A percentile compares a stretch with the other conserved stretches of the same genome.
Conservation (phyloP, 2,888 invertebrate species). For the Hermodice carunculata region DNA sequence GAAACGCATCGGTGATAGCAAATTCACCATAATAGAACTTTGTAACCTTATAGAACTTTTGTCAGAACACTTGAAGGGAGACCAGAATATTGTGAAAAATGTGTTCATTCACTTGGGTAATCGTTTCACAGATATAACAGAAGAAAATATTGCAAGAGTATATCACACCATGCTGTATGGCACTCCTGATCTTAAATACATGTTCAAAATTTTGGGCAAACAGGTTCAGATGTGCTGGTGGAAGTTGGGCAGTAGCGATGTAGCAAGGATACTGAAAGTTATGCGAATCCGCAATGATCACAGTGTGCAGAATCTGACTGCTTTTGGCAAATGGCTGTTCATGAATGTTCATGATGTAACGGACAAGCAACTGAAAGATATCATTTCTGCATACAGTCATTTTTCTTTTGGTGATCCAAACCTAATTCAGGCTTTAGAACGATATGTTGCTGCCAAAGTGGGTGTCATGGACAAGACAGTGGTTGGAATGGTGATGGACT, state of each 20-base stretch:
- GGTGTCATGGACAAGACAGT: constrained; percentile 71
- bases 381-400: constrained; percentile 74
- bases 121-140: constrained; percentile 74
- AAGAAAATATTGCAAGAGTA: constrained; percentile 74
- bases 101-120: constrained; percentile 78
- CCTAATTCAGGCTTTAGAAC: constrained; percentile 75
- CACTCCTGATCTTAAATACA: constrained; percentile 74
- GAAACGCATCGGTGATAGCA: constrained; percentile 75
- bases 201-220: constrained; percentile 75
- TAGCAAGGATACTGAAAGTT: constrained; percentile 53
- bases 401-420: constrained; percentile 74
- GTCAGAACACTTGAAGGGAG: constrained; percentile 71
- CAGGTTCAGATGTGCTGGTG: constrained; percentile 75
- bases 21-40: constrained; percentile 75
- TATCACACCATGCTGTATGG: constrained; percentile 72
- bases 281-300: constrained; percentile 37
- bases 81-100: constrained; percentile 74
- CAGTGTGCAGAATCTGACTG: constrained; percentile 62
- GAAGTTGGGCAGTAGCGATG: constrained; percentile 61
- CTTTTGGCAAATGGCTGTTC: constrained; percentile 74
- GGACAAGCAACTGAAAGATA: constrained; percentile 72
- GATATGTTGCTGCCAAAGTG: constrained; percentile 75
- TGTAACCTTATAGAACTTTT: constrained; percentile 75
- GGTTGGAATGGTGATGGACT: constrained; percentile 76
- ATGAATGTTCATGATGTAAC: constrained; percentile 76